phyloP scores from a whole-genome alignment of 2,797 vertebrate species.

The Toxotes lorentzi region DNA sequence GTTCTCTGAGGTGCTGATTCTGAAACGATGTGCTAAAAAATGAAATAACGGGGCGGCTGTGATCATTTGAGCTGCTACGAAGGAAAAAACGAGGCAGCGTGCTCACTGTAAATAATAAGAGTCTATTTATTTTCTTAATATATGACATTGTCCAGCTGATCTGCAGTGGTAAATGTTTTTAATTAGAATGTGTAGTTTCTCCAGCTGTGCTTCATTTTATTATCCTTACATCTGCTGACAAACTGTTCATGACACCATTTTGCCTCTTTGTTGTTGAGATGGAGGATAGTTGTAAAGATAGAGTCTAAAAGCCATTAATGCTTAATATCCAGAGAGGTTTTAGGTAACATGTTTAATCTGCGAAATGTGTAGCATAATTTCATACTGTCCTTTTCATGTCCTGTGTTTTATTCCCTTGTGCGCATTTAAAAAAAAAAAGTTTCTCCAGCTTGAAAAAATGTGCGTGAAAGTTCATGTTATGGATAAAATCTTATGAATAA shows the following conservation, averaged over 20 bases:
- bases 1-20: too few species aligned
- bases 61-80: constrained; percentile 26
- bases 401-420: not conserved
- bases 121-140: constrained; percentile 72
- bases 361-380: not conserved
- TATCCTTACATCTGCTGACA: not conserved
- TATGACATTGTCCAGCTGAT: constrained; percentile 19
- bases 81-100: not conserved
- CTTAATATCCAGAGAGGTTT: not conserved
- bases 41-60: not conserved
- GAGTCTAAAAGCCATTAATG: not conserved
- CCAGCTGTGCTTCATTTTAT: not conserved
- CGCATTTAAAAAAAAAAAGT: too few species aligned
- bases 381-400: not conserved
- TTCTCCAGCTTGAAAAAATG: too few species aligned
- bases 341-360: not conserved
- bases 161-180: constrained; percentile 19
- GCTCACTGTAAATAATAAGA: constrained; percentile 55
- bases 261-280: not conserved
- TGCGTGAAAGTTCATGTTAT: too few species aligned
- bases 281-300: not conserved
- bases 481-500: too few species aligned
- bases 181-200: constrained; percentile 6
- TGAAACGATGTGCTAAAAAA: too few species aligned
- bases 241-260: not conserved